Evolutionary conservation across 2,113 vertebrate genomes (phyloP).

Genomic region (Protomyctophum bolini): DNA sequence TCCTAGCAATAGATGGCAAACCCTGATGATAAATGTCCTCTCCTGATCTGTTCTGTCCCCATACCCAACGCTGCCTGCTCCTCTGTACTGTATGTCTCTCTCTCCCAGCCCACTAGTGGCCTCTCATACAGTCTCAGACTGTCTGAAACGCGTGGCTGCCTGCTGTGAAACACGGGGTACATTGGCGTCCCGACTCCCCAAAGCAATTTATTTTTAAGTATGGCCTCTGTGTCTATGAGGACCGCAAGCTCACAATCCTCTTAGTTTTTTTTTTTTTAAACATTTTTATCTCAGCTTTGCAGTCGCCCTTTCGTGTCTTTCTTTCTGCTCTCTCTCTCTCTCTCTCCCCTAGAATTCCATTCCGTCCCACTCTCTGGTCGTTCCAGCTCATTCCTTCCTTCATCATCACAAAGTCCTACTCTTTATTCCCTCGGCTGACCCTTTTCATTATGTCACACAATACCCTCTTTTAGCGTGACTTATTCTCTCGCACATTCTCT

Average conservation of each 20-base stretch:
- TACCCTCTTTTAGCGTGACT: background rate
- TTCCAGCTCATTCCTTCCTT: slow-evolving; percentile 19
- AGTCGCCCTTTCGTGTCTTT: slow-evolving; percentile 27
- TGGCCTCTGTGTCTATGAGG: slow-evolving; percentile 8
- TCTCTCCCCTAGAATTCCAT: slow-evolving; percentile 3
- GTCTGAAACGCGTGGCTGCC: background rate
- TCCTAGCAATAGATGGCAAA: slow-evolving; percentile 55
- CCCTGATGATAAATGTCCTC: slow-evolving; percentile 54
- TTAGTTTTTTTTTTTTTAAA: slow-evolving; percentile 33
- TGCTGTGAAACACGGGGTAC: background rate
- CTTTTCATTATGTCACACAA: background rate
- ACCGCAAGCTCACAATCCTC: slow-evolving; percentile 31
- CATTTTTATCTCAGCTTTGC: slow-evolving; percentile 46
- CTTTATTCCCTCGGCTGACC: background rate
- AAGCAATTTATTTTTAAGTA: background rate
- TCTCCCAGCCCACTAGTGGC: background rate
- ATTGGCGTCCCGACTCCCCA: slow-evolving; percentile 21
- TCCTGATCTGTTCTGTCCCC: slow-evolving; percentile 65
- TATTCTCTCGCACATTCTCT: background rate
- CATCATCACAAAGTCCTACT: slow-evolving; percentile 24
- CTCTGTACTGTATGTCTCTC: slow-evolving; percentile 1
- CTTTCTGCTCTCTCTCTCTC: slow-evolving; percentile 16
- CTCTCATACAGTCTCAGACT: slow-evolving; percentile 6
- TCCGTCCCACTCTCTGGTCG: background rate
- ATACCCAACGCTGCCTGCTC: background rate